Percentiles rank a stretch among this genome's conserved stretches.
Evolutionary conservation across 2,113 vertebrate species (phyloP).

Genomic region (Jaculus jaculus): DNA sequence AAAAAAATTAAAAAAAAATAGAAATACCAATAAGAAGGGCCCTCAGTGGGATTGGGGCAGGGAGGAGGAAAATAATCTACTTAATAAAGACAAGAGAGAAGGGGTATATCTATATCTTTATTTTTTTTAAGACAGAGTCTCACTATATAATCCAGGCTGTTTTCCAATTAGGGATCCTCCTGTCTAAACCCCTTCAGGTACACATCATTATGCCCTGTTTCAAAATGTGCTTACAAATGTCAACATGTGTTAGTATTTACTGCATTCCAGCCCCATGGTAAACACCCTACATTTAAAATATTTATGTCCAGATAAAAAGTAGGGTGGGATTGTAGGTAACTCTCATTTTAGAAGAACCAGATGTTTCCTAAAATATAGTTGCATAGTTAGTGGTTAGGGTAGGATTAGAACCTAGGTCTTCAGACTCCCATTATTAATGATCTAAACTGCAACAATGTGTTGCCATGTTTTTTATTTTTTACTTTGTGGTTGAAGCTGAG

Average conservation of each 20-base stretch:
- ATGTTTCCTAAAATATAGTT: background rate
- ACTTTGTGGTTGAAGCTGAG: background rate
- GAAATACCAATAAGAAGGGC: no score
- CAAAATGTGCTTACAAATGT: background rate
- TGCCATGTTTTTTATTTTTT: background rate
- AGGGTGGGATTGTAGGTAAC: background rate
- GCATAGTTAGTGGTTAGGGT: background rate
- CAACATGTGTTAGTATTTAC: background rate
- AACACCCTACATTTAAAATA: background rate
- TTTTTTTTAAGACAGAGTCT: background rate
- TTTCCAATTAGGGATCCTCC: background rate
- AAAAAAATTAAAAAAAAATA: no score
- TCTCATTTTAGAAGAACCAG: background rate
- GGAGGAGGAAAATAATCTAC: no score
- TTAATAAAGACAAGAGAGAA: no score
- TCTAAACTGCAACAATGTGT: background rate
- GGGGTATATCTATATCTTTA: background rate
- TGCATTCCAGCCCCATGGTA: background rate
- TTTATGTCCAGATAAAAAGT: background rate
- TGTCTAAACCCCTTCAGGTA: fast-evolving
- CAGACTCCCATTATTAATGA: background rate
- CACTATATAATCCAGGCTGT: background rate
- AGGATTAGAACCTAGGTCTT: background rate
- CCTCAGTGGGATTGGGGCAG: no score
- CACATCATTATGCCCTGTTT: background rate